phyloP scores from a whole-genome alignment of 2,113 vertebrate species.

The Percopsis transmontana region DNA sequence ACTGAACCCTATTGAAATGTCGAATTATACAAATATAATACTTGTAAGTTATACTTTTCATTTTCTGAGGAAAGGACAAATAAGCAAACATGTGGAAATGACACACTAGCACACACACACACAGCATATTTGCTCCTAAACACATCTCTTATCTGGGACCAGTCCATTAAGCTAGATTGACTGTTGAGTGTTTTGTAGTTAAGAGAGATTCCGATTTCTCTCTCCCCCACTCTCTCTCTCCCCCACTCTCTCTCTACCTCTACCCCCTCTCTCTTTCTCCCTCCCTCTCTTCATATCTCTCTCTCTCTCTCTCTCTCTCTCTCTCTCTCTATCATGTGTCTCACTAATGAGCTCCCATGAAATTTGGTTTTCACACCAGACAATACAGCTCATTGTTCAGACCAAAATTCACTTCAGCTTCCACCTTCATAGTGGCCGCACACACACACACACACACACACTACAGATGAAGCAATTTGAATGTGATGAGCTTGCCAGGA shows the following conservation, averaged over 20 bases:
- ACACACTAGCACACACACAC: no score
- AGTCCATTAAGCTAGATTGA: conserved; percentile 39
- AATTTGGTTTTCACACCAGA: conserved; percentile 75
- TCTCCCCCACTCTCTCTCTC: background rate
- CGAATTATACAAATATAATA: background rate
- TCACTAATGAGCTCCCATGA: conserved; percentile 83
- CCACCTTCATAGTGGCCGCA: background rate
- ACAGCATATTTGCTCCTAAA: conserved; percentile 16
- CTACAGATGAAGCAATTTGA: conserved; percentile 18
- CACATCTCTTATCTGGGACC: conserved; percentile 15
- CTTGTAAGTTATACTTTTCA: conserved; percentile 19
- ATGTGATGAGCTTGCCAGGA: conserved; percentile 22
- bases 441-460: conserved; percentile 3
- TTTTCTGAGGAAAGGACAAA: conserved; percentile 18
- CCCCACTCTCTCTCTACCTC: background rate
- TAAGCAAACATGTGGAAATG: background rate
- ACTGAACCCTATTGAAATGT: conserved; percentile 19
- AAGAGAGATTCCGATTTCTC: background rate
- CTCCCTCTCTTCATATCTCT: background rate
- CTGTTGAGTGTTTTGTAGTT: conserved; percentile 16
- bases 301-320: background rate
- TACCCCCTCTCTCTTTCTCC: background rate
- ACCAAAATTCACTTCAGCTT: conserved; percentile 47
- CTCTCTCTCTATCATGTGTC: conserved; percentile 36
- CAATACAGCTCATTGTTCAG: conserved; percentile 64